phyloP scores from a whole-genome alignment of 2,888 invertebrate genomes.

The Apotomis capreana region DNA sequence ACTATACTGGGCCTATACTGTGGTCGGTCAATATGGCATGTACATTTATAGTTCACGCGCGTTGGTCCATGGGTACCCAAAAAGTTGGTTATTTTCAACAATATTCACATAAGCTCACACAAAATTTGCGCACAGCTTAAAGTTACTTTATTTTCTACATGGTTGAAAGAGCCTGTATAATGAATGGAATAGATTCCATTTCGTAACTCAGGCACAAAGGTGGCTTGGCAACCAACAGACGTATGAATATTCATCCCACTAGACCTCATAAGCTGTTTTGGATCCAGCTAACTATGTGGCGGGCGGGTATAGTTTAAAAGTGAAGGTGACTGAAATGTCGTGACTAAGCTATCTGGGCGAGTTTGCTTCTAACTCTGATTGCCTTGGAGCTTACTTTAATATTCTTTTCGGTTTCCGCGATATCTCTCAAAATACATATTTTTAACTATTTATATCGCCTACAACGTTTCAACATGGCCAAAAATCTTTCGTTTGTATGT shows the following conservation, averaged over 20 bases:
- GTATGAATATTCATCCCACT: neutral
- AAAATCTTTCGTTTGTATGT: too few relatives aligned
- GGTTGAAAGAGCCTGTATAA: neutral
- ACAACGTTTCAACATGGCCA: too few relatives aligned
- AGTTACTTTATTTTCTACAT: neutral
- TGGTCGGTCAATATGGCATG: too few relatives aligned
- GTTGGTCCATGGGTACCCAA: too few relatives aligned
- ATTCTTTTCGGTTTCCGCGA: neutral
- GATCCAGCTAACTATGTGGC: neutral
- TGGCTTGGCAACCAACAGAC: neutral
- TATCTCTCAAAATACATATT: too few relatives aligned
- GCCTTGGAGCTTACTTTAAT: neutral
- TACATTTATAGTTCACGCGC: too few relatives aligned
- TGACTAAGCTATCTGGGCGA: slow-evolving; percentile 25
- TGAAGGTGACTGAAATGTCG: slow-evolving; percentile 67
- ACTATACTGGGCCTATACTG: too few relatives aligned
- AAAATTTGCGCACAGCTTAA: too few relatives aligned
- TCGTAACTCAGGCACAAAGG: slow-evolving; percentile 1
- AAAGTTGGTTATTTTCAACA: too few relatives aligned
- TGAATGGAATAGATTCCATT: neutral
- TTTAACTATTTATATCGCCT: too few relatives aligned
- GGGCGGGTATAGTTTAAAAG: slow-evolving; percentile 61
- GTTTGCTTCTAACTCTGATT: slow-evolving; percentile 5
- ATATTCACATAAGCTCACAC: too few relatives aligned
- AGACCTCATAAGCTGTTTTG: neutral